Base-by-base conservation (phyloP, 2,888 invertebrate species). In the Drosophila sordidapex region DNA sequence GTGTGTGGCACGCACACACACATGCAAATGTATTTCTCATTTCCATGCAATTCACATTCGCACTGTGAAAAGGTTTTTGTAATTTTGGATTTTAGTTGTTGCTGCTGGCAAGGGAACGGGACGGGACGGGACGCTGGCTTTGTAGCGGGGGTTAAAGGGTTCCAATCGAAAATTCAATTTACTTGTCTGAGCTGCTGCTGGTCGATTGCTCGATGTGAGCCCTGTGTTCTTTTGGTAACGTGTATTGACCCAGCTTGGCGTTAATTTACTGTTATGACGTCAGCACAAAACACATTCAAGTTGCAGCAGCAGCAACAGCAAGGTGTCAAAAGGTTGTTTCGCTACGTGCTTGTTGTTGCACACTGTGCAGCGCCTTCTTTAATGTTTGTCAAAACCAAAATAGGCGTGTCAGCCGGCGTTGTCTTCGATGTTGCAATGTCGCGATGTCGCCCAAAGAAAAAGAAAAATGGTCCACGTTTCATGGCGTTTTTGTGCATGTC, bases 201-300 rank as follows among this genome's bases (percentile, higher is more conserved):
- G 33, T n/a, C 49, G 49, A 36, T 29, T 38, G 31, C 48, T 54
- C 27, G 46, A 18, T 60, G 35, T 57, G 51, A 35, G 43, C n/a
- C 29, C 11, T 2, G 4, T 40, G 31, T 15, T 21, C 64, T 25
- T 65, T 52, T 60, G 58, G 43, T 36, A n/a, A 25, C 36, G 35
- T 51, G 40, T 31, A 53, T 66, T 61, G 61, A 46, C 40, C 54
- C 21, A 29, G 27, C 63, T 67, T 62, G 68, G 68, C 57, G 66
- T 76, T 89, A 79, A 86, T 86, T 86, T 89, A 86, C 74, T 81
- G 87, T 86, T 86, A 86, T 86, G 87, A 89, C 77, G 76, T 86
- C 84, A 87, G 66, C 62, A 49, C 56, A 64, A 62, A 74, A 54
- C 64, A 79, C 65, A 67, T 75, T 49, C 21, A 46, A 36, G 35